These are phyloP conservation scores for Myrmecobius fasciatus DNA, from an alignment of 2,113 vertebrate species.

Conservation along the genomic window DNA sequence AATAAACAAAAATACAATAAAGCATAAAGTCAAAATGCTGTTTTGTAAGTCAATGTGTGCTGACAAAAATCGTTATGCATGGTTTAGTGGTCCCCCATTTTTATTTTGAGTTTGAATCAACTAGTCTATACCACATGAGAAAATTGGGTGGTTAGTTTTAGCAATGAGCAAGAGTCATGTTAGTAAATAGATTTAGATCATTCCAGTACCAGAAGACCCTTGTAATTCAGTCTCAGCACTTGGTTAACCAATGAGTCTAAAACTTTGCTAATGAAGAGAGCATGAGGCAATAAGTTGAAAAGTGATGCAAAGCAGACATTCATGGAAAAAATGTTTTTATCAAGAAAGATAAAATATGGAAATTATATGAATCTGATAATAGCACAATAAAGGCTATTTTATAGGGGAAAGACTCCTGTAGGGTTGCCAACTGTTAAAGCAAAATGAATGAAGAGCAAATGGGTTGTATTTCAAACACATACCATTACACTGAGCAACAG, in stretches of 20 bases:
- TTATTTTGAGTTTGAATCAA: background rate
- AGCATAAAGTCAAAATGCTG: background rate
- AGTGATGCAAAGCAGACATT: conserved; percentile 80
- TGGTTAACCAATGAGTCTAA: conserved; percentile 80
- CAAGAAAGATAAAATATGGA: conserved; percentile 84
- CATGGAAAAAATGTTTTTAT: conserved; percentile 82
- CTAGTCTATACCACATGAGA: background rate
- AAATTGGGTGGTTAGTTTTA: conserved; percentile 61
- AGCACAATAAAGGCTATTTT: conserved; percentile 81
- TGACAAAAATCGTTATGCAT: background rate
- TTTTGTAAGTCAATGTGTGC: background rate
- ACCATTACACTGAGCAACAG: conserved; percentile 84
- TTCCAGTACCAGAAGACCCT: conserved; percentile 70
- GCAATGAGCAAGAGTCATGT: conserved; percentile 59
- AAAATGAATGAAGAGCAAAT: conserved; percentile 85
- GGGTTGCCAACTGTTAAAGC: conserved; percentile 80
- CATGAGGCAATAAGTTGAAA: conserved; percentile 81
- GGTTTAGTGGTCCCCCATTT: background rate
- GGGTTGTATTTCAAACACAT: conserved; percentile 89
- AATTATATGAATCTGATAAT: conserved; percentile 81
- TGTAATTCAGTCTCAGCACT: conserved; percentile 74
- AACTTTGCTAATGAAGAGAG: conserved; percentile 79
- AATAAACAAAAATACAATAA: background rate
- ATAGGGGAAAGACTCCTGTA: conserved; percentile 64
- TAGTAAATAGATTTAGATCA: conserved; percentile 71